phyloP scores from a whole-genome alignment of 2,888 invertebrate genomes.

The Ecliptopera silaceata region DNA sequence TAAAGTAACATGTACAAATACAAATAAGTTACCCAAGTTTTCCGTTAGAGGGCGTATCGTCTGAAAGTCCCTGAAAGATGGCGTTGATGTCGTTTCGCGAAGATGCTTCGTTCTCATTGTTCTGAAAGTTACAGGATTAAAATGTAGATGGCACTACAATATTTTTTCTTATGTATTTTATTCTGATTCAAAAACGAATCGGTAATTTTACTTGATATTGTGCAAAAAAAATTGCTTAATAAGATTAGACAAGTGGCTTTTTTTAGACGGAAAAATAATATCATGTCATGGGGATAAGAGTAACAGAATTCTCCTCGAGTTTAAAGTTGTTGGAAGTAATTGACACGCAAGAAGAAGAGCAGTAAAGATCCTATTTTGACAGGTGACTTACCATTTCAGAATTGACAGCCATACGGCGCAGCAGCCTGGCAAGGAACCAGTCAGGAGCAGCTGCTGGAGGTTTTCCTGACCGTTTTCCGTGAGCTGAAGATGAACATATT shows the following conservation, averaged over 20 bases:
- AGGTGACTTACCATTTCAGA: conserved; percentile 63
- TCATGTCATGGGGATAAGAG: too few relatives aligned
- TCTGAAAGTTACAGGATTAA: conserved; percentile 50
- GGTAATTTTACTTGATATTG: too few relatives aligned
- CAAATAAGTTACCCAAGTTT: conserved; percentile 51
- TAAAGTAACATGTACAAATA: not conserved
- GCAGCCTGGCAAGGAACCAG: conserved; percentile 69
- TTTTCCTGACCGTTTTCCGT: conserved; percentile 84
- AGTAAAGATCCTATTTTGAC: too few relatives aligned
- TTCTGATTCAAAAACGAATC: too few relatives aligned
- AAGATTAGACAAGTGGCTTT: too few relatives aligned
- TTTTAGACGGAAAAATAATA: too few relatives aligned
- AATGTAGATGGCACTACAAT: conserved; percentile 49
- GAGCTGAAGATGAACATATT: conserved; percentile 70
- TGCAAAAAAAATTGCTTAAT: too few relatives aligned
- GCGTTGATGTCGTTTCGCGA: conserved; percentile 58
- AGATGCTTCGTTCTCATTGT: conserved; percentile 46
- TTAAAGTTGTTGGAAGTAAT: too few relatives aligned
- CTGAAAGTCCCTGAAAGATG: conserved; percentile 61
- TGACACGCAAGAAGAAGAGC: too few relatives aligned
- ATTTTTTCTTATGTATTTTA: not conserved
- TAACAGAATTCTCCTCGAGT: too few relatives aligned
- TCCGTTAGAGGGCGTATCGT: conserved; percentile 49
- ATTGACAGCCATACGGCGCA: conserved; percentile 63
- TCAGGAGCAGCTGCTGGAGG: conserved; percentile 64